A percentile compares a stretch with the other conserved stretches of the same genome.
phyloP scores from a whole-genome alignment of 2,797 vertebrate species.

The Bradypodion pumilum region DNA sequence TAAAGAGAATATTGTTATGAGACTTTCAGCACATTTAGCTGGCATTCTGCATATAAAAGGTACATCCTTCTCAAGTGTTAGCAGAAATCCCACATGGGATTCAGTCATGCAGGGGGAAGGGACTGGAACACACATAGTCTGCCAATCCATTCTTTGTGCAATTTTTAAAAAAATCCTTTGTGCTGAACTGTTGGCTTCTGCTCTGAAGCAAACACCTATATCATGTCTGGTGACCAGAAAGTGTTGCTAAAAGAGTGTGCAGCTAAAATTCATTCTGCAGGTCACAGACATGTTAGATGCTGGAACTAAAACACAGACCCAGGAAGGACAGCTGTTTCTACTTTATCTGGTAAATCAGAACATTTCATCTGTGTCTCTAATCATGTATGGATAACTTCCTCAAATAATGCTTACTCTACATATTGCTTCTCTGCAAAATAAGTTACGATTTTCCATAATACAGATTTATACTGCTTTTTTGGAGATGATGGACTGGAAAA shows the following conservation, averaged over 20 bases:
- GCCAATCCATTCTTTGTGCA: not conserved
- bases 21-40: not conserved
- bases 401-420: slow-evolving; percentile 45
- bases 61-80: not conserved
- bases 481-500: slow-evolving; percentile 13
- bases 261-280: not conserved
- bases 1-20: not conserved
- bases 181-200: not conserved
- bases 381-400: slow-evolving; percentile 40
- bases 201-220: not conserved
- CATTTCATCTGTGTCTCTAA: slow-evolving; percentile 45
- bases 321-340: slow-evolving; percentile 36
- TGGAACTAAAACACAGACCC: slow-evolving; percentile 14
- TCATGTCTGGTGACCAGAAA: not conserved
- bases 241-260: not conserved
- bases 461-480: slow-evolving; percentile 2
- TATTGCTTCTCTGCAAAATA: slow-evolving; percentile 49
- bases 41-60: not conserved
- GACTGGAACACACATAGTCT: not conserved
- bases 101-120: not conserved
- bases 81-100: not conserved
- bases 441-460: slow-evolving; percentile 48
- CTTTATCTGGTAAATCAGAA: slow-evolving; percentile 53
- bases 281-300: not conserved
- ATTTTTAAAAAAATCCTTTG: not conserved